These are phyloP conservation scores for Pardalotus punctatus DNA, from an alignment of 2,113 vertebrate species.

Conservation along the genomic window DNA sequence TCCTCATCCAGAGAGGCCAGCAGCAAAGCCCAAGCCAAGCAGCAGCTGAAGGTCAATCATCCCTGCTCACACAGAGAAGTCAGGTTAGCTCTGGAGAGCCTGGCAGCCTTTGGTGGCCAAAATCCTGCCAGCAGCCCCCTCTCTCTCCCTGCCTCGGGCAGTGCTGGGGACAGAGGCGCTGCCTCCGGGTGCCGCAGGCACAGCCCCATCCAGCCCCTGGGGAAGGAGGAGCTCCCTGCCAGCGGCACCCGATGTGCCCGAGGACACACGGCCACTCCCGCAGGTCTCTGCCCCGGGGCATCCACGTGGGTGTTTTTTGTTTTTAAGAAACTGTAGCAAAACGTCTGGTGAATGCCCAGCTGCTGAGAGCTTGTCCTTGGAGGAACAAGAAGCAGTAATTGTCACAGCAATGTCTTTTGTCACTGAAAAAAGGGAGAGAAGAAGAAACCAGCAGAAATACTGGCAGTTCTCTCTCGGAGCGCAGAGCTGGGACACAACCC, in stretches of 20 bases:
- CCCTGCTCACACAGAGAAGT: neutral
- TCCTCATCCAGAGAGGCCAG: neutral
- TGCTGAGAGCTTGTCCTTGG: neutral
- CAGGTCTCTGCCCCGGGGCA: neutral
- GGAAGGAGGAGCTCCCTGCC: neutral
- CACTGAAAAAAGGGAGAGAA: neutral
- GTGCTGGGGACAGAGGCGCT: neutral
- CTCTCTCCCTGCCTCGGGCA: neutral
- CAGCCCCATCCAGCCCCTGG: neutral
- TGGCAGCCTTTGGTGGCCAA: neutral
- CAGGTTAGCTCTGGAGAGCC: neutral
- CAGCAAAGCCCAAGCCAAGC: neutral
- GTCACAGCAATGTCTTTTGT: neutral
- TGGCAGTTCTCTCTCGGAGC: neutral
- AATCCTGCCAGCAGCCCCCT: neutral
- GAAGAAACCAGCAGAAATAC: neutral
- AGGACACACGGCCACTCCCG: neutral
- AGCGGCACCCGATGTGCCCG: neutral
- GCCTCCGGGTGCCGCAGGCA: neutral
- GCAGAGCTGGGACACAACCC: neutral
- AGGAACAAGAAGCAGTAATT: neutral
- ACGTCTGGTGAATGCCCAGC: neutral
- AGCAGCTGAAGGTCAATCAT: neutral
- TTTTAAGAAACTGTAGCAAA: neutral
- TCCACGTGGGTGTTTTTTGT: rapidly evolving